Conservation (phyloP, 37 sponge, comb jelly and placozoan genomes). For the Mnemiopsis leidyi region DNA sequence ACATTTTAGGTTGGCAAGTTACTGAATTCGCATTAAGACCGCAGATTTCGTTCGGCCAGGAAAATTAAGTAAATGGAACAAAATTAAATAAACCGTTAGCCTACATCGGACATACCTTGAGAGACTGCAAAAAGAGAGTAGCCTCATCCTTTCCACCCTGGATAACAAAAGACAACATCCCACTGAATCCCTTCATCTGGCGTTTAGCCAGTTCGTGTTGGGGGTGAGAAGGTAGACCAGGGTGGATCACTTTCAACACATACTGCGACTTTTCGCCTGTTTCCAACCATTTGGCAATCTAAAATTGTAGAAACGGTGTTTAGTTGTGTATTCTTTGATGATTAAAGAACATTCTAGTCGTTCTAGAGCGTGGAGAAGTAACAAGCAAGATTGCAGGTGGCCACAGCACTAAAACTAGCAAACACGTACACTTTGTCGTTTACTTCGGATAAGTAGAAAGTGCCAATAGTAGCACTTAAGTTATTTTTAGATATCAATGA, state of each 20-base stretch:
- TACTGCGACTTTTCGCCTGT: slow-evolving; percentile 34
- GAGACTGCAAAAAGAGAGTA: slow-evolving; percentile 73
- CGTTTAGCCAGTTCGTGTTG: slow-evolving; percentile 87
- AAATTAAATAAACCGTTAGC: background rate
- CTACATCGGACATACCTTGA: slow-evolving; percentile 89
- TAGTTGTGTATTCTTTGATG: too few species aligned
- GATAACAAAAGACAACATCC: slow-evolving; percentile 89
- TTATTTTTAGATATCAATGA: too few species aligned
- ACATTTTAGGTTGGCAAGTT: background rate
- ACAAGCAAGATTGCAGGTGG: too few species aligned
- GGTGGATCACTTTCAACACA: background rate
- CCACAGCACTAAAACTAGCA: too few species aligned
- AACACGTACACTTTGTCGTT: too few species aligned
- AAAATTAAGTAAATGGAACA: background rate
- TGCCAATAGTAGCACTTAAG: too few species aligned
- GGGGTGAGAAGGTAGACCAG: slow-evolving; percentile 92
- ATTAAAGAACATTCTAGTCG: too few species aligned
- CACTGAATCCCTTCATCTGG: slow-evolving; percentile 90
- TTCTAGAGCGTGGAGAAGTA: too few species aligned
- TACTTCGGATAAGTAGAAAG: too few species aligned
- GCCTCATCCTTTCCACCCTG: slow-evolving; percentile 77
- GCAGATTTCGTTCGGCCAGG: too few species aligned
- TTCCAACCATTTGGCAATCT: slow-evolving; percentile 57
- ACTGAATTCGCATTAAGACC: too few species aligned
- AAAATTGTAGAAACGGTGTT: too few species aligned